Base-by-base conservation (phyloP, 2,797 vertebrate genomes). In the Parotocinclus haroldoi region DNA sequence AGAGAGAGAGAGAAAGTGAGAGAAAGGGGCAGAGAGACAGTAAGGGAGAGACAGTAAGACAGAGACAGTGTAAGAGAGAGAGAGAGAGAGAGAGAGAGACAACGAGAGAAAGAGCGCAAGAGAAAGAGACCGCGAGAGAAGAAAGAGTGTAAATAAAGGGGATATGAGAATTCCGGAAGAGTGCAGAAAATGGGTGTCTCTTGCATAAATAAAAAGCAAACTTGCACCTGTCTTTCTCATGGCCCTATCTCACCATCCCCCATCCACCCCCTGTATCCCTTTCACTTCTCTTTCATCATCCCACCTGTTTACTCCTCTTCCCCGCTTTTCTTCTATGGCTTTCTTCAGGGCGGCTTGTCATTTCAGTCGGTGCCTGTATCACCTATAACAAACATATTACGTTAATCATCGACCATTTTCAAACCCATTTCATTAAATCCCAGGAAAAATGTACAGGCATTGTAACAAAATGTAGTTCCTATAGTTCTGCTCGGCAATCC, bases 181-280 rank as follows among this genome's bases (percentile, higher is more conserved):
- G 58, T 54, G 54, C 18, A 60, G 50, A 63, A 62, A 81, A 78
- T 78, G 71, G 61, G 70, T 77, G 60, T 63, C 78, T 79, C 73
- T 75, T 76, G 78, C 86, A 81, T 88, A 86, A 88, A 27, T 27
- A 27, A 27, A 27, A 88, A 85, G 85, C 81, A 78, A 71, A 79
- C 81, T 73, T 84, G 81, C 84, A 85, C 65, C 66, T 75, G 58
- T 50, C 60, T 56, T 63, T 69, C 58, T 59, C 73, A 75, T 68
- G 57, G 63, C 66, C 71, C 58, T 49, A 45, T 37, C 55, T 42
- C 18, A 14, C 2, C 2, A 55, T 27, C 70, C 55, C 74, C 27
- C 63, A 1, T 14, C 39, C 66, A 27, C 12, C 10, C 10, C 4
- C 51, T 13, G 12, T 16, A n/a, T 36, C 46, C 3, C 27, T 19